Evolutionary conservation across 2,797 vertebrate genomes (phyloP), one percentile per base, ranked within the genome.

Genomic region (Argya squamiceps): DNA sequence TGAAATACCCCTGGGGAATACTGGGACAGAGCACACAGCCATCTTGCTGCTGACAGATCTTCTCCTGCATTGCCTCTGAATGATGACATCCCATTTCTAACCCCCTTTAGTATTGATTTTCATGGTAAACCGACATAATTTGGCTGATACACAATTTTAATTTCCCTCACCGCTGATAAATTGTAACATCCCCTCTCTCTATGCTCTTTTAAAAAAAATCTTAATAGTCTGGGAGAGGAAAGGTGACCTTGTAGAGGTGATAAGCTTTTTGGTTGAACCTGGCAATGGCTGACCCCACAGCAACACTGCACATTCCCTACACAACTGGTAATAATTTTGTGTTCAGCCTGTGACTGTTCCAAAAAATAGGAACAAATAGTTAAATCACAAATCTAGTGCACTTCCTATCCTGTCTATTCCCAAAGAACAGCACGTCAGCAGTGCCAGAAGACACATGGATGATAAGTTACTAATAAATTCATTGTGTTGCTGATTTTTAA

Each of bases 401-500:
- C 77, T 93, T 97, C 96, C 85, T 96, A 46, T 73, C 83, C 94
- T 87, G 80, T 53, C 67, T 94, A 34, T 94, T 96, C 88, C 83
- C 85, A 41, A 90, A 76, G 67, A 96, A 93, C 18, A 92, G 93
- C 92, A 93, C 77, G 18, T 82, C 86, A 96, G 88, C 67, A 90
- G 67, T 84, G 74, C 93, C 93, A 94, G 63, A 95, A 95, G 83
- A 94, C 95, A 92, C 85, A 96, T 94, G 94, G 88, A 84, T 73
- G 80, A 90, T 88, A 96, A 95, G 83, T 50, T 64, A 36, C 93
- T 95, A 94, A 96, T 95, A 95, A 96, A 90, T 97, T 88, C 95
- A 96, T 96, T 77, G 49, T 95, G 94, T 86, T 68, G 79, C 89
- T 86, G 88, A 92, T 90, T 84, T 96, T 95, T 94, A 94, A 93